Evolutionary conservation across 1,140 invertebrate genomes (phyloP).

Genomic region (Nephila pilipes): DNA sequence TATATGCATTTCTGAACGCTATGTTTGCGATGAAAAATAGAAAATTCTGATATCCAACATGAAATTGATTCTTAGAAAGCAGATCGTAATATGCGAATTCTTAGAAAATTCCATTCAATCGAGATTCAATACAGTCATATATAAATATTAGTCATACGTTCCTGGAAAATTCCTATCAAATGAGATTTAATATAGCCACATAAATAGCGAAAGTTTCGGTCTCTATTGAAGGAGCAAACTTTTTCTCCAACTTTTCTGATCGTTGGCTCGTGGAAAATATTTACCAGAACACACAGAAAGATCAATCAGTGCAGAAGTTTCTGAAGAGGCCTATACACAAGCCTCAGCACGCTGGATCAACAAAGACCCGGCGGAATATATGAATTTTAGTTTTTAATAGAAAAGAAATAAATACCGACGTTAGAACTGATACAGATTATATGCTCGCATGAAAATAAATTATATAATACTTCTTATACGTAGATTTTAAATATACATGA

Average conservation of each 20-base stretch:
- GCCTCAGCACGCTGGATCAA: not conserved
- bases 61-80: too few species aligned
- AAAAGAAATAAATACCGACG: not conserved
- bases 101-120: too few species aligned
- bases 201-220: not conserved
- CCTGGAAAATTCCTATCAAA: not conserved
- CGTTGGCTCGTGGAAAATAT: conserved; percentile 25
- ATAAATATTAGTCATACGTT: too few species aligned
- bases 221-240: not conserved
- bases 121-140: too few species aligned
- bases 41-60: too few species aligned
- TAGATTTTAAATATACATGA: too few species aligned
- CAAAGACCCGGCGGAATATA: not conserved
- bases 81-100: too few species aligned
- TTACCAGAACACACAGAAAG: not conserved
- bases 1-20: too few species aligned
- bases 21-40: too few species aligned
- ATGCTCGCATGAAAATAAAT: too few species aligned
- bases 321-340: conserved; percentile 20
- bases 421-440: too few species aligned
- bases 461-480: too few species aligned
- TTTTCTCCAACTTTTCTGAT: not conserved
- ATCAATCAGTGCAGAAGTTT: conserved; percentile 31
- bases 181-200: not conserved
- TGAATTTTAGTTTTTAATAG: not conserved